Evolutionary conservation across 37 sponge, comb jelly and placozoan genomes (phyloP).

Genomic region (Mnemiopsis leidyi): DNA sequence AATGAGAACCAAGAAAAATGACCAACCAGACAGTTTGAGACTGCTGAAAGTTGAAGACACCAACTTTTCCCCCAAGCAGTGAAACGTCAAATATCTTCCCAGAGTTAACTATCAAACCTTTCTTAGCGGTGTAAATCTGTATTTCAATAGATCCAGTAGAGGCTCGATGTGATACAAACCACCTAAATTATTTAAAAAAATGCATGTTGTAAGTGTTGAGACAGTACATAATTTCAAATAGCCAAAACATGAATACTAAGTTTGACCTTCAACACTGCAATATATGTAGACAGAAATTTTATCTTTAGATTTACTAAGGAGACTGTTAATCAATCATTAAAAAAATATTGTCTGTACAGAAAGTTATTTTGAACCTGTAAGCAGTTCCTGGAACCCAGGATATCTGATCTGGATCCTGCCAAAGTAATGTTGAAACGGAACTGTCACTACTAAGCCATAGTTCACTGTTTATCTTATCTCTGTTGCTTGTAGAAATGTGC

Average conservation of each 20-base stretch:
- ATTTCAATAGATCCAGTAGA: conserved; percentile 1
- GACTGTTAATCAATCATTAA: too few species aligned
- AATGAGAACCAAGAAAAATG: too few species aligned
- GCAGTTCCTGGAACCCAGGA: conserved; percentile 63
- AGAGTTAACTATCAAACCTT: conserved; percentile 31
- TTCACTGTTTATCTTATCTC: background rate
- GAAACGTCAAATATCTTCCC: background rate
- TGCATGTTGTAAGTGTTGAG: too few species aligned
- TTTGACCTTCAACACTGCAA: too few species aligned
- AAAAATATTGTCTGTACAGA: too few species aligned
- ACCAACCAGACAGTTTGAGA: conserved; percentile 31
- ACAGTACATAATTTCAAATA: too few species aligned
- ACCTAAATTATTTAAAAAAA: too few species aligned
- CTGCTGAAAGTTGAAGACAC: conserved; percentile 23
- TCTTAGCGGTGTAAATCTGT: background rate
- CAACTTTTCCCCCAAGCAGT: conserved; percentile 18
- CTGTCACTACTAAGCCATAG: background rate
- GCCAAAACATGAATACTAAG: too few species aligned
- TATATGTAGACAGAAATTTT: too few species aligned
- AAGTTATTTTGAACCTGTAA: too few species aligned
- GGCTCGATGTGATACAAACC: conserved; percentile 43
- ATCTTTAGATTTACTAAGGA: too few species aligned
- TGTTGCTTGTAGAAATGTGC: background rate
- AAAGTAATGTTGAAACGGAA: conserved; percentile 14
- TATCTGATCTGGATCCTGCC: conserved; percentile 30